Evolutionary conservation across 2,113 vertebrate genomes (phyloP).

Genomic region (Centropus bengalensis): DNA sequence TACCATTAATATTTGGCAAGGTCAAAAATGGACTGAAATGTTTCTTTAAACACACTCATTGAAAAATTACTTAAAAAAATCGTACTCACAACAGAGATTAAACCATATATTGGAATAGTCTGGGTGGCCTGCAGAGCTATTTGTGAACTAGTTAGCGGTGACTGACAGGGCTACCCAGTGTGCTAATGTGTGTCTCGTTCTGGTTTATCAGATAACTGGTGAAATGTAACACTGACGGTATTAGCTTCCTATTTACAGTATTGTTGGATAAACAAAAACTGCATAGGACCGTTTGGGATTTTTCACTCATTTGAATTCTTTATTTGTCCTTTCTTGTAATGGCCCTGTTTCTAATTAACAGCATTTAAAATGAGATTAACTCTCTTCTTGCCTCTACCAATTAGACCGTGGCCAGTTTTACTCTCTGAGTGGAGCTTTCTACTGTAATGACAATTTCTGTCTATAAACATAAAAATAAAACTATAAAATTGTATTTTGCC

Average conservation of each 20-base stretch:
- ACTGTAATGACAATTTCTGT: not conserved
- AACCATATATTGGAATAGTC: not conserved
- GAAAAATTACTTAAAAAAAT: conserved; percentile 12
- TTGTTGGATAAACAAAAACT: conserved; percentile 72
- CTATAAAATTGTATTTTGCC: not conserved
- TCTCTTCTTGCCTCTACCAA: conserved; percentile 36
- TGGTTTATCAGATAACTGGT: conserved; percentile 70
- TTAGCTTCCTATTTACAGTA: conserved; percentile 67
- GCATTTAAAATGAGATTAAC: conserved; percentile 35
- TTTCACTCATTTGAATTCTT: conserved; percentile 74
- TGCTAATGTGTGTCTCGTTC: conserved; percentile 38
- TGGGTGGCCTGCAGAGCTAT: not conserved
- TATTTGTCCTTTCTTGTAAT: conserved; percentile 59
- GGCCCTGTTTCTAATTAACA: conserved; percentile 77
- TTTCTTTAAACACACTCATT: not conserved
- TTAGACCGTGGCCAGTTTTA: not conserved
- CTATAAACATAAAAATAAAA: not conserved
- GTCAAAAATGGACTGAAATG: not conserved
- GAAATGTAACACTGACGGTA: conserved; percentile 72
- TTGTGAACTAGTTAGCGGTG: conserved; percentile 46
- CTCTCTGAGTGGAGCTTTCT: not conserved
- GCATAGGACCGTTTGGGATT: conserved; percentile 48
- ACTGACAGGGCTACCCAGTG: conserved; percentile 69
- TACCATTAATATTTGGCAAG: not conserved
- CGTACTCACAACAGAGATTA: not conserved